These are phyloP conservation scores for Drosophila melanica DNA, from an alignment of 1,140 invertebrate genomes.

Conservation along the genomic window DNA sequence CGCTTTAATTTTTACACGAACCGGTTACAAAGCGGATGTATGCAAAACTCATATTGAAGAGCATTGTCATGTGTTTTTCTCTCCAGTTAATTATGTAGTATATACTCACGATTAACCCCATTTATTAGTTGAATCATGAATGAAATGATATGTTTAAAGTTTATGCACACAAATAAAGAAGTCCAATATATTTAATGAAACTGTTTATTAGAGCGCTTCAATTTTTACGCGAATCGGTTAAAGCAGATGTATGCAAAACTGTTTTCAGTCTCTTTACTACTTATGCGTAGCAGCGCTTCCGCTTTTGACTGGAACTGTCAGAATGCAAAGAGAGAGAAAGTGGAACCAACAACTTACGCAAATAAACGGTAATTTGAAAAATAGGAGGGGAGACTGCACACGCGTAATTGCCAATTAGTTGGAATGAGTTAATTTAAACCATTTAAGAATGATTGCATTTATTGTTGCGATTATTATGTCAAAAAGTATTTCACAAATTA, in stretches of 20 bases:
- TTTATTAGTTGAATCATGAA: conserved; percentile 34
- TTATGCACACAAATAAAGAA: conserved; percentile 29
- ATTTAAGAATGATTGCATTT: conserved; percentile 41
- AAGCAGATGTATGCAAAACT: no score
- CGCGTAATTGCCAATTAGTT: neutral
- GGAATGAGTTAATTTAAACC: neutral
- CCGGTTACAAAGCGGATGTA: no score
- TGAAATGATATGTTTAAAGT: conserved; percentile 44
- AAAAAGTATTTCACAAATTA: conserved; percentile 67
- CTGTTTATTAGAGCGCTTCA: no score
- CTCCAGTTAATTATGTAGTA: conserved; percentile 31
- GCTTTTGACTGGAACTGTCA: no score
- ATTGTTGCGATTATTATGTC: conserved; percentile 52
- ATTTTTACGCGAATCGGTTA: no score
- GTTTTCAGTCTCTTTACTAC: no score
- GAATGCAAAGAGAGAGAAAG: no score
- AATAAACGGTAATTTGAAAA: no score
- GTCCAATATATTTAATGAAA: neutral
- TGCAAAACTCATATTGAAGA: neutral
- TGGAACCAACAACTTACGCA: no score
- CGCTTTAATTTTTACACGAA: no score
- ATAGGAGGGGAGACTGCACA: no score
- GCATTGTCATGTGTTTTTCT: conserved; percentile 24
- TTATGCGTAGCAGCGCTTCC: no score
- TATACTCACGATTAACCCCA: conserved; percentile 22